Percentiles rank a stretch among this genome's conserved stretches.
phyloP scores from a whole-genome alignment of 2,113 vertebrate genomes.

The Baryphthengus martii region DNA sequence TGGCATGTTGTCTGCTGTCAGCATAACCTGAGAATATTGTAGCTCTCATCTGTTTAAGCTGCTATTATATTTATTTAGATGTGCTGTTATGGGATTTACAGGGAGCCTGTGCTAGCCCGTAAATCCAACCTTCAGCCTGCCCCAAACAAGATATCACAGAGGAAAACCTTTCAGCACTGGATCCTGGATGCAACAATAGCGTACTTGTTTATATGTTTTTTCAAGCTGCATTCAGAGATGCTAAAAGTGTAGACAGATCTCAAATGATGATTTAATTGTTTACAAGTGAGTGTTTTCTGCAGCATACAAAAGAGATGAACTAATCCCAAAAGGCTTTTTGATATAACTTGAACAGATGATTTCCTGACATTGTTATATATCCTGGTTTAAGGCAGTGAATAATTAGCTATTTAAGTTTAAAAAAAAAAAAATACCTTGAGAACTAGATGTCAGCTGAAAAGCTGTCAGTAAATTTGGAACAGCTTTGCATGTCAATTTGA shows the following conservation, averaged over 20 bases:
- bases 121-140: not conserved
- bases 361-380: conserved; percentile 67
- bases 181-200: not conserved
- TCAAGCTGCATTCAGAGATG: not conserved
- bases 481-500: conserved; percentile 65
- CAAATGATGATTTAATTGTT: conserved; percentile 73
- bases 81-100: not conserved
- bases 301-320: conserved; percentile 54
- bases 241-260: conserved; percentile 30
- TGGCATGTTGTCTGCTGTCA: not conserved
- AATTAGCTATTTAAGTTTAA: conserved; percentile 68
- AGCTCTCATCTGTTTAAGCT: not conserved
- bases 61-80: not conserved
- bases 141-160: not conserved
- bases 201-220: not conserved
- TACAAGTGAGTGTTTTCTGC: conserved; percentile 55
- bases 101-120: not conserved
- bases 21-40: not conserved
- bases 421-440: conserved; percentile 72
- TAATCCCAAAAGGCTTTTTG: conserved; percentile 57
- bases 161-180: not conserved
- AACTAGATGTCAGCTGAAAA: conserved; percentile 70
- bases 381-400: conserved; percentile 67
- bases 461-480: conserved; percentile 72
- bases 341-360: conserved; percentile 57